Evolutionary conservation across 2,797 vertebrate genomes (phyloP), one percentile per base, ranked within the genome.

Genomic region (Dendrocincla tyrannina): DNA sequence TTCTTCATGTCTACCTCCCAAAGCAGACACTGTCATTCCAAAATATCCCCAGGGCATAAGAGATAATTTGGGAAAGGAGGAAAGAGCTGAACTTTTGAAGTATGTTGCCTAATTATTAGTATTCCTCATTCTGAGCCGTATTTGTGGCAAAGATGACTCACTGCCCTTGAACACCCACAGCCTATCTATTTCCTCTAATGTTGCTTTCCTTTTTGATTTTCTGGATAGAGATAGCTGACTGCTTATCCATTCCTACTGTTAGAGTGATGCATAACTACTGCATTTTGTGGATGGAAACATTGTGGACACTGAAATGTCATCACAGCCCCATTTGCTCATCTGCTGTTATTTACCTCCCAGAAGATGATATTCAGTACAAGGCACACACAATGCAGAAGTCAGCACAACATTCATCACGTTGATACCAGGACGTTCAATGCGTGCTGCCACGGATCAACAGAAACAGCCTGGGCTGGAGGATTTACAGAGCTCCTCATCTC

Each of bases 261-360:
- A 91, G 95, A 97, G 88, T 93, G 89, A 94, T 93, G 62, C 81
- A 95, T 93, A 93, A 67, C 77, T 68, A 35, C 91, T 88, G 87
- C 73, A 76, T 96, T 94, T 92, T 95, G 67, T 1, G 39, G 88
- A 83, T 94, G 89, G 85, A 89, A 92, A 91, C 85, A 81, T 93
- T 96, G 93, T 59, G 89, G 94, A 84, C 89, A 82, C 88, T 81
- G 70, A 96, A 95, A 89, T 84, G 88, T 74, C 84, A 96, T 89
- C 92, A 83, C 66, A 89, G 73, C 55, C 64, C 82, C 75, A 91
- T 96, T 97, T 83, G 44, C 91, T 97, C 95, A 92, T 93, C 85
- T 95, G 75, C 55, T 88, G 81, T 96, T 95, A 95, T 92, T 96
- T 97, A 95, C 83, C 92, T 69, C 91, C 72, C 68, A 87, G 69